Conservation (phyloP, 2,888 invertebrate species). For the Dione vanillae region DNA sequence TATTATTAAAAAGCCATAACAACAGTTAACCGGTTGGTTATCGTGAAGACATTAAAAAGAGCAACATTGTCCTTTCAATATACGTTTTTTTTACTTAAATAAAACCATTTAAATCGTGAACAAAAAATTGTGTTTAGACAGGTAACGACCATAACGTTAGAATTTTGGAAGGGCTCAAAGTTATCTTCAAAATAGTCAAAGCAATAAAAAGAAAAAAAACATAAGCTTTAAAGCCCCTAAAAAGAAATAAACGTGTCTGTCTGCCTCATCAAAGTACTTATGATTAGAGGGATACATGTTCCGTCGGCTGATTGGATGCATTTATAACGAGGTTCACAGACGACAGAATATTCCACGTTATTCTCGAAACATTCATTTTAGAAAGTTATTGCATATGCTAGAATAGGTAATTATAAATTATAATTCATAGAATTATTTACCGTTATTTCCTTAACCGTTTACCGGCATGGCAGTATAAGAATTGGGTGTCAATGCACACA, state of each 20-base stretch:
- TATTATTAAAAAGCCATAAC: too few species aligned
- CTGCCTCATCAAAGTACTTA: conserved; percentile 1
- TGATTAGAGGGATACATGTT: conserved; percentile 5
- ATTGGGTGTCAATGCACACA: conserved; percentile 19
- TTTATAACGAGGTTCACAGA: background rate
- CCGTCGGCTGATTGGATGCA: background rate
- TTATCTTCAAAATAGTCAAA: background rate
- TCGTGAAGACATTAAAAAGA: background rate
- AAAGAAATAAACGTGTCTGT: conserved; percentile 21
- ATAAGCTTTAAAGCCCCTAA: conserved; percentile 20
- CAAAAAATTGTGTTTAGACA: background rate
- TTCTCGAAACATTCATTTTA: background rate
- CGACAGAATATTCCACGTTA: background rate
- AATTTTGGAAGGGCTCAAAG: conserved; percentile 9
- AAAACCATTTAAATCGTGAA: background rate
- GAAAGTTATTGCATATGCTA: conserved; percentile 7
- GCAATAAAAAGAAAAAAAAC: conserved; percentile 6
- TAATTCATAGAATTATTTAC: conserved; percentile 21
- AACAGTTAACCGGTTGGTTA: too few species aligned
- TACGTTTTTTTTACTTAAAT: background rate
- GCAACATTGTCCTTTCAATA: background rate
- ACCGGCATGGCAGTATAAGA: background rate
- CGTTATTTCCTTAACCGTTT: conserved; percentile 21
- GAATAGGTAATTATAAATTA: conserved; percentile 18
- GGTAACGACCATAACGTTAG: conserved; percentile 5